Evolutionary conservation across 2,113 vertebrate genomes (phyloP), one percentile per base, ranked within the genome.

Genomic region (Trematocara variabile): DNA sequence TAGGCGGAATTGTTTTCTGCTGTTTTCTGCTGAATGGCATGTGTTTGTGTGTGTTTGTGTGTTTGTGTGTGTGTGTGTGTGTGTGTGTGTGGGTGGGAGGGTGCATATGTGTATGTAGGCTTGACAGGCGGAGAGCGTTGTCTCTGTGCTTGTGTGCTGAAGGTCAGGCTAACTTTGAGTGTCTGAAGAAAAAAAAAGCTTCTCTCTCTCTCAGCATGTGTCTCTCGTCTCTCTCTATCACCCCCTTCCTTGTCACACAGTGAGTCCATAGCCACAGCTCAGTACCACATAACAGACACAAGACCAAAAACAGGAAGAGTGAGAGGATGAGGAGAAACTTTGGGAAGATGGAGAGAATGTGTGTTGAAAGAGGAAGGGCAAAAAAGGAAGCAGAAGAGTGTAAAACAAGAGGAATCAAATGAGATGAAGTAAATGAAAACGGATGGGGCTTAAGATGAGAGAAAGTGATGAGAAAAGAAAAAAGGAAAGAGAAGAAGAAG

Each of bases 161-260:
- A 91, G 93, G 91, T 94, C 85, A 89, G 86, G 75, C 84, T 93
- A 89, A 93, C 93, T 93, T 86, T 79, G 87, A 93, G 73, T 82
- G 65, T 93, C 83, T 89, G 41, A 86, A 88, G 63, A n/a, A 68
- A 33, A 52, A 79, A 77, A 83, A 73, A 70, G 8, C 33, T 52
- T 58, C 28, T 55, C 46, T 70, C n/a, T 55, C 9, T 60, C 39
- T 60, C 39, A 55, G 12, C 60, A 20, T 70, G 58, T 82, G 48
- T 88, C 11, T 87, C 20, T 58, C 11, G 12, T 46, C 20, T 4
- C 65, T 7, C 20, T 20, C 18, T 7, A 65, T 63, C 33, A 63
- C 33, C 34, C 11, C 18, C 65, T 58, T 77, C 41, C 28, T 84
- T 84, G 73, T 91, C 86, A 87, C 60, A 56, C 53, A 39, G 56